Evolutionary conservation across 1,140 invertebrate genomes (phyloP), one percentile per base, ranked within the genome.

Genomic region (Himalopsyche phryganea): DNA sequence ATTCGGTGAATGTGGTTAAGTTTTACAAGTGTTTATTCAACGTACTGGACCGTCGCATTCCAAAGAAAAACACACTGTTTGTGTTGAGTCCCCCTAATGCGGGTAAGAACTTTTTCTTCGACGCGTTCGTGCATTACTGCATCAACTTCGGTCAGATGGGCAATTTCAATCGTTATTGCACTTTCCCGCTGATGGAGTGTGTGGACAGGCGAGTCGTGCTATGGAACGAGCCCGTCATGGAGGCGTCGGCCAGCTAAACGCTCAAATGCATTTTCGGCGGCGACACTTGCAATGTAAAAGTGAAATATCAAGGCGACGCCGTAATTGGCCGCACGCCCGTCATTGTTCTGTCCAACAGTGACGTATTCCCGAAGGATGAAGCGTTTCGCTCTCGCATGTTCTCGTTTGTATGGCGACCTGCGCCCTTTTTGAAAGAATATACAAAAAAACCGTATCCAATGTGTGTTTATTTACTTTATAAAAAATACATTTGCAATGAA

Each of bases 111-210:
- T 67, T 11, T 47, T 65, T 20, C 61, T 65, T 56, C 59, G 17
- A 42, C 47, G 17, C 11, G 6, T 15, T 48, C 7, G 9, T 33
- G 32, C 65, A 13, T 11, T 48, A 14, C 13, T 32, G 33, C 14
- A 32, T 23, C 6, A 70, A 71, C 63, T 71, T 66, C 49, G 69
- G 67, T 1, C 65, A 67, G 57, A 68, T 70, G 9, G 67, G 66
- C 2, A 69, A 71, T 61, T 69, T 71, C 59, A 68, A 66, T 59
- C 63, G 65, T 19, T 68, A 69, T 66, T 50, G 47, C 49, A 47
- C 38, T 40, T 70, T 71, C 65, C 70, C 69, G 13, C 47, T 71
- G 46, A 59, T 63, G 60, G 68, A 71, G 20, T 60, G 55, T 53
- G 64, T 69, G 0, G 53, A 69, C 28, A 59, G 61, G 33, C 48